Evolutionary conservation across 2,888 invertebrate species (phyloP).

Genomic region (Conops quadrifasciatus): DNA sequence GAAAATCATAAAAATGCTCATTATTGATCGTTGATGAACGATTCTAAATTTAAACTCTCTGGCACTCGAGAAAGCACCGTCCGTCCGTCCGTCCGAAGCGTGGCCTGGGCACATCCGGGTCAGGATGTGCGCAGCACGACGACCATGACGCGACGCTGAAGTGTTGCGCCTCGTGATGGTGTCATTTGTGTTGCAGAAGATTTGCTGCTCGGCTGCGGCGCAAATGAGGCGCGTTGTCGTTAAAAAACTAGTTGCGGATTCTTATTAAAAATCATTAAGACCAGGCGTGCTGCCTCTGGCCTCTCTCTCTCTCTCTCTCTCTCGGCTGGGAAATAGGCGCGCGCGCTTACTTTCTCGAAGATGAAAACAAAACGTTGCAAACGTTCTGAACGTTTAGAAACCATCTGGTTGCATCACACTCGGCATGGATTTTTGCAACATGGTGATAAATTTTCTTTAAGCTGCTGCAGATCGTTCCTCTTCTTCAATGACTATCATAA

Average conservation of each 20-base stretch:
- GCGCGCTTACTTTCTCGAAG: too few relatives aligned
- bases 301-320: too few relatives aligned
- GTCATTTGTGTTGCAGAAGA: conserved; percentile 4
- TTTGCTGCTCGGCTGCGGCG: neutral
- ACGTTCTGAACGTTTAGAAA: neutral
- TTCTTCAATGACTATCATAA: too few relatives aligned
- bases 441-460: neutral
- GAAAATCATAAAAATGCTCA: conserved; percentile 6
- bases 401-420: neutral
- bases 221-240: conserved; percentile 4
- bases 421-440: neutral
- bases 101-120: conserved; percentile 5
- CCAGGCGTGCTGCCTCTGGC: too few relatives aligned
- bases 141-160: neutral
- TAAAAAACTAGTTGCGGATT: neutral
- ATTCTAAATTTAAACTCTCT: too few relatives aligned
- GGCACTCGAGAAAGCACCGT: too few relatives aligned
- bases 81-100: neutral
- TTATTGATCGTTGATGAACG: neutral
- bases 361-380: neutral
- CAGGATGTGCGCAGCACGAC: neutral
- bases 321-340: too few relatives aligned
- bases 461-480: too few relatives aligned
- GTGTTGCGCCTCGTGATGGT: neutral
- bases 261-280: conserved; percentile 10